These are phyloP conservation scores for Noctua pronuba DNA, from an alignment of 2,888 invertebrate species.

Conservation along the genomic window DNA sequence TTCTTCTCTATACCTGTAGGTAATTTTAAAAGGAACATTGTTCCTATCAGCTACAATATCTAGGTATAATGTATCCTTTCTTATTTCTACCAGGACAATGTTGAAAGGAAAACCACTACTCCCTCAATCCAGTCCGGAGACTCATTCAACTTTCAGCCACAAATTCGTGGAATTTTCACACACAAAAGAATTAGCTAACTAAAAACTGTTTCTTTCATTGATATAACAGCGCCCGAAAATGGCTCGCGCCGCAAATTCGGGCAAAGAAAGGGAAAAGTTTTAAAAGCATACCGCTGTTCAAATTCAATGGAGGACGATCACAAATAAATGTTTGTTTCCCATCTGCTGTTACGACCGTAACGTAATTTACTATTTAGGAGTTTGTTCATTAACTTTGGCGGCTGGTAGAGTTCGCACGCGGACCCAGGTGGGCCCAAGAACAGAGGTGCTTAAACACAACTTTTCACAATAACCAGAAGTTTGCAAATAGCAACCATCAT, in stretches of 20 bases:
- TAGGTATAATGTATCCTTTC: conserved; percentile 2
- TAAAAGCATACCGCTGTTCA: conserved; percentile 77
- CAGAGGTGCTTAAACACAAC: conserved; percentile 43
- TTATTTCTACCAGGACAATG: conserved; percentile 6
- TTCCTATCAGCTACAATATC: not conserved
- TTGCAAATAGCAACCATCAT: conserved; percentile 28
- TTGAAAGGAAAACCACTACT: conserved; percentile 20
- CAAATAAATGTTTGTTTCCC: conserved; percentile 62
- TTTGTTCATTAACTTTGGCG: conserved; percentile 50
- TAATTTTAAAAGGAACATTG: conserved; percentile 6
- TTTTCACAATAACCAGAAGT: conserved; percentile 57
- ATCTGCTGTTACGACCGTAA: conserved; percentile 48
- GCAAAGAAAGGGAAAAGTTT: conserved; percentile 74
- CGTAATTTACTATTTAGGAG: conserved; percentile 59
- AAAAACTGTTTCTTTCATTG: conserved; percentile 57
- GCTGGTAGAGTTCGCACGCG: conserved; percentile 21
- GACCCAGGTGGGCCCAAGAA: conserved; percentile 33
- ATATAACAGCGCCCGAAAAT: conserved; percentile 56
- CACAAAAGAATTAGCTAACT: conserved; percentile 44
- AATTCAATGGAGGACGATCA: conserved; percentile 59
- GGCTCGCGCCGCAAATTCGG: conserved; percentile 68
- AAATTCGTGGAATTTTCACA: conserved; percentile 35
- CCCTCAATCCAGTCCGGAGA: conserved; percentile 18
- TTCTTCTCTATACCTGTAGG: not conserved
- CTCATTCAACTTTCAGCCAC: conserved; percentile 34